phyloP scores from a whole-genome alignment of 2,113 vertebrate species.

The Anolis carolinensis region DNA sequence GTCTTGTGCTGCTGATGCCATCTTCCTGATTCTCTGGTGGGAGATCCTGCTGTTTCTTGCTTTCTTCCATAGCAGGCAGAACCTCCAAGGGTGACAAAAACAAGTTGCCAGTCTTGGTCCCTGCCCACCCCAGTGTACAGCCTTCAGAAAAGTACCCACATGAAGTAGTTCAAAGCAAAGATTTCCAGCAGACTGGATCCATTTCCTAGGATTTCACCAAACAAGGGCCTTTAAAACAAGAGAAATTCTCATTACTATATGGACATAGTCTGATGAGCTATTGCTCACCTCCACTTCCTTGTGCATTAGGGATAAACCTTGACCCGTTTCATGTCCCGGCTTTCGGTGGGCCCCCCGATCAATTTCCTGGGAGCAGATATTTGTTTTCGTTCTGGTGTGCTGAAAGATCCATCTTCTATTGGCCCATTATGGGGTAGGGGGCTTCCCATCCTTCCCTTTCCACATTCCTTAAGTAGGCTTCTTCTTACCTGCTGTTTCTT shows the following conservation, averaged over 20 bases:
- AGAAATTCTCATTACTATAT: not conserved
- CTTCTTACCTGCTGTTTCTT: no score
- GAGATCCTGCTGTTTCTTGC: slow-evolving; percentile 53
- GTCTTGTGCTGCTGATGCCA: slow-evolving; percentile 60
- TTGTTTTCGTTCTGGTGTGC: no score
- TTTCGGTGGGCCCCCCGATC: no score
- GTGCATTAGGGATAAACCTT: no score
- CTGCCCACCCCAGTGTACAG: not conserved
- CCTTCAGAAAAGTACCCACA: slow-evolving; percentile 20
- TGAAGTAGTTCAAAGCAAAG: slow-evolving; percentile 24
- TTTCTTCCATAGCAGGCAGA: slow-evolving; percentile 65
- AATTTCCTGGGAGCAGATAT: no score
- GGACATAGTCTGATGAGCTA: not conserved
- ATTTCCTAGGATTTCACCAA: slow-evolving; percentile 30
- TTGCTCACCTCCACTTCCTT: not conserved
- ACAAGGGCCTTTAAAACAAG: slow-evolving; percentile 44
- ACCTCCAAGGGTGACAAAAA: not conserved
- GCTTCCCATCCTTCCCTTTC: no score
- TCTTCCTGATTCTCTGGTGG: slow-evolving; percentile 63
- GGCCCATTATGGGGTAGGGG: no score
- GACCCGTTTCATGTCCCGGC: no score
- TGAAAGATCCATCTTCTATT: no score
- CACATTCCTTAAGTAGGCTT: no score
- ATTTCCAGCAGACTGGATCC: slow-evolving; percentile 44
- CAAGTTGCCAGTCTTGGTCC: not conserved